Evolutionary conservation across 2,888 invertebrate species (phyloP), one percentile per base, ranked within the genome.

Genomic region (Leptinotarsa tumamoca): DNA sequence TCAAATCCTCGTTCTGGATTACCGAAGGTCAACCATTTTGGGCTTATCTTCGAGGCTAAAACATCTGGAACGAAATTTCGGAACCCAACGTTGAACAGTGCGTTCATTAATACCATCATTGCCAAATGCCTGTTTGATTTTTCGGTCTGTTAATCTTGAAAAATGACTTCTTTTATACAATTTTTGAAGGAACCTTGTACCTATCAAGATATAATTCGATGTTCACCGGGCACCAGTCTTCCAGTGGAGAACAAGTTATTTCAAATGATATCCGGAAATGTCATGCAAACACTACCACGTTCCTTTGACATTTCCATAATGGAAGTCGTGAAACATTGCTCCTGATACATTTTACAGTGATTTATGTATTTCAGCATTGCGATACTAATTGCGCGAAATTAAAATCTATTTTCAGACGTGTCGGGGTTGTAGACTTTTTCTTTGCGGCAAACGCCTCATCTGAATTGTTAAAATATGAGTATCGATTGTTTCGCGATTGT

Each of bases 331-430:
- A 76, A 72, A 70, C 72, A 58, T 63, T 52, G 67, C 23, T 67
- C 18, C 43, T 75, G 73, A 75, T 58, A 58, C 13, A 58, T 77
- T 75, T 68, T 23, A 23, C 73, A 50, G 51, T 71, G 67, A 78
- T 73, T 75, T 75, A 75, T 75, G 75, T 75, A 77, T 68, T 76
- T 73, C 71, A 71, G 66, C 71, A 58, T 67, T 68, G 74, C 71
- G 56, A 74, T 66, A 68, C 66, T 72, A 78, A 78, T 75, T 72
- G 68, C 71, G 68, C 72, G 75, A 73, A 71, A 73, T 78, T 75
- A 73, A 69, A 68, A 68, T 71, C 73, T 75, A 75, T 75, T 75
- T 78, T 72, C 61, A 73, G 58, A 67, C 56, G 54, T 75, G 75
- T 71, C 71, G 70, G 68, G 75, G 72, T 15, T 68, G 68, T 72